Base-by-base conservation (phyloP, 2,797 vertebrate species). In the Hemibagrus guttatus region DNA sequence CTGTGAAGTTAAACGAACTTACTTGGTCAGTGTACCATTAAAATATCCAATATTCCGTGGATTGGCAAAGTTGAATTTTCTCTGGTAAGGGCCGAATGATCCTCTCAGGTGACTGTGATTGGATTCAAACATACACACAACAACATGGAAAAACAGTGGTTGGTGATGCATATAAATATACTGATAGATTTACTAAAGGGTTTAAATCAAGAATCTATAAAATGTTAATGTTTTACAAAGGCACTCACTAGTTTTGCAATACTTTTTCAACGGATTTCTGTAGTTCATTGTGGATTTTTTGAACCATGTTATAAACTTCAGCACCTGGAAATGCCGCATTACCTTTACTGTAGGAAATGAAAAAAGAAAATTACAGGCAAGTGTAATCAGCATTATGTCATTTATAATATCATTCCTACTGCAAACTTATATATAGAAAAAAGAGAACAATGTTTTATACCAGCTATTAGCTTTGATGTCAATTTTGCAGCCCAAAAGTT, bases 31-130 rank as follows among this genome's bases (percentile, higher is more conserved):
- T 46, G 91, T 90, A 85, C 88, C 84, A 83, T 91, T 92, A 0
- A 95, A 95, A 84, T n/a, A 88, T 81, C 92, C 93, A 92, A 96
- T 87, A 92, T 94, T 95, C 59, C 93, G 92, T 5, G 96, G 96
- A 88, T 96, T 96, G 66, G 91, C 95, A 17, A 96, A 96, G 56
- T 87, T 93, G 74, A 11, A 92, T 66, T 94, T 95, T 5, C 96
- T 89, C 42, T 96, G 93, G 66, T 96, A 96, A 12, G 56, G 86
- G 63, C 93, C 94, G 89, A 96, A 95, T 86, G 93, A 94, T 63
- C 94, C 95, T 84, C 90, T 93, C 87, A 96, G 81, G 42, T 91
- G 81, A 0, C 95, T 96, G 91, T 31, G 23, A 71, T 84, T 7
- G 39, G 1, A 68, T 23, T 81, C 26, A 59, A 78, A 64, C 9